phyloP scores from a whole-genome alignment of 2,888 invertebrate genomes.

The Lithophane ornitopus region DNA sequence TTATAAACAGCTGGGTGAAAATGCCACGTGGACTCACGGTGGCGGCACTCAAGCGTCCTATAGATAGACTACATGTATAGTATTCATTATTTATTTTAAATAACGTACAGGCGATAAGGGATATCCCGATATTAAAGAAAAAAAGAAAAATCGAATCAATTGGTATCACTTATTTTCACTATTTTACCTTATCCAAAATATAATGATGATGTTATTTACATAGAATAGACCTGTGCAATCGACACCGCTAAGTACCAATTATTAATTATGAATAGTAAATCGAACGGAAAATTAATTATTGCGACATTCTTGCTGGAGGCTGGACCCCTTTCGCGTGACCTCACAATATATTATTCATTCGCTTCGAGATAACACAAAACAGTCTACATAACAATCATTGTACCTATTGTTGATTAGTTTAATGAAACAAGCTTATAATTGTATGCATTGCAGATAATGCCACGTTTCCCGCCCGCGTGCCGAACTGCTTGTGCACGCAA shows the following conservation, averaged over 20 bases:
- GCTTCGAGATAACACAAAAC: conserved; percentile 28
- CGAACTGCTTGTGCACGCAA: conserved; percentile 5
- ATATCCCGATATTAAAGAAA: neutral
- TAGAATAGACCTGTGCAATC: neutral
- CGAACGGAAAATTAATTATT: conserved; percentile 9
- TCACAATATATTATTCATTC: conserved; percentile 1
- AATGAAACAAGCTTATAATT: conserved; percentile 13
- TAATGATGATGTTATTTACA: neutral
- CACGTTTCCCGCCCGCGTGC: neutral
- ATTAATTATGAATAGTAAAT: conserved; percentile 8
- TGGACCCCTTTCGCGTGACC: conserved; percentile 12
- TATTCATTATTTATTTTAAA: no score
- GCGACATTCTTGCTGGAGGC: neutral
- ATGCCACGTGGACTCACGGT: neutral
- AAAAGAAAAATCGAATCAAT: neutral
- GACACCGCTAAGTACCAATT: neutral
- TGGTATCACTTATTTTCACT: neutral
- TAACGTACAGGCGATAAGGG: no score
- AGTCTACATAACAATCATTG: conserved; percentile 7
- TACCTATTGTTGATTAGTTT: conserved; percentile 14
- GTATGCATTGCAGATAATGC: conserved; percentile 18
- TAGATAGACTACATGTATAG: no score
- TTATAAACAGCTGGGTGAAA: conserved; percentile 17
- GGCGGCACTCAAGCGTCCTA: neutral
- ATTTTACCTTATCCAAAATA: neutral